phyloP scores from a whole-genome alignment of 2,888 invertebrate genomes.

The Priocnemis perturbator region DNA sequence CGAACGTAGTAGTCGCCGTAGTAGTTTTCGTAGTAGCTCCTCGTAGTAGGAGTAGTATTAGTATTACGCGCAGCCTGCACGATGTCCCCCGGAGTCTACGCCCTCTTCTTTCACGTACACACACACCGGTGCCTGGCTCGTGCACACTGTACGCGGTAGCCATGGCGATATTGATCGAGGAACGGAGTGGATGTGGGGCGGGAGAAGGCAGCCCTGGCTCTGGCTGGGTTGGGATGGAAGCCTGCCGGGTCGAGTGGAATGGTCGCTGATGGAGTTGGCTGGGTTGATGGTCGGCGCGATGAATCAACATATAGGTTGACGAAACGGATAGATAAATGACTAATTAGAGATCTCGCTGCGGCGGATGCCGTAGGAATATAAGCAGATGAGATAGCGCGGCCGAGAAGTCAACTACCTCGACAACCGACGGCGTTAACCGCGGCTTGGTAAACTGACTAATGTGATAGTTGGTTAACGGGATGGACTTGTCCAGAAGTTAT shows the following conservation, averaged over 20 bases:
- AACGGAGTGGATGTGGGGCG: conserved; percentile 45
- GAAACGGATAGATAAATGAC: not conserved
- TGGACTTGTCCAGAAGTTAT: too few relatives aligned
- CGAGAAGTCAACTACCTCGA: too few relatives aligned
- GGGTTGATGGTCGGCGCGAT: not conserved
- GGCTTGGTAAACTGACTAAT: too few relatives aligned
- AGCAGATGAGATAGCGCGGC: too few relatives aligned
- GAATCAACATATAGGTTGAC: not conserved
- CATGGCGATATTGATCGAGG: conserved; percentile 73
- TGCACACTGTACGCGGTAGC: conserved; percentile 66
- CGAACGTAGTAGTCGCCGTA: too few relatives aligned
- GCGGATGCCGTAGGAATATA: too few relatives aligned
- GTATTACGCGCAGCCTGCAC: too few relatives aligned
- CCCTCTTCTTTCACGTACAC: conserved; percentile 17
- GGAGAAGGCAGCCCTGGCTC: conserved; percentile 26
- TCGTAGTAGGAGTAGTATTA: too few relatives aligned
- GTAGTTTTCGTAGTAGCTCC: too few relatives aligned
- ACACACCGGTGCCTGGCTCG: conserved; percentile 56
- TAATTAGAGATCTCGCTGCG: too few relatives aligned
- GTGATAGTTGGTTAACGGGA: too few relatives aligned
- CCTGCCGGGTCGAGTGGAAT: conserved; percentile 12
- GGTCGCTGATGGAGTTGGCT: not conserved
- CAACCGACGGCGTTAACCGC: too few relatives aligned
- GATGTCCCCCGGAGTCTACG: conserved; percentile 17
- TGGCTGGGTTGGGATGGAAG: conserved; percentile 8